Evolutionary conservation across 2,113 vertebrate species (phyloP).

Genomic region (Bubalus kerabau): DNA sequence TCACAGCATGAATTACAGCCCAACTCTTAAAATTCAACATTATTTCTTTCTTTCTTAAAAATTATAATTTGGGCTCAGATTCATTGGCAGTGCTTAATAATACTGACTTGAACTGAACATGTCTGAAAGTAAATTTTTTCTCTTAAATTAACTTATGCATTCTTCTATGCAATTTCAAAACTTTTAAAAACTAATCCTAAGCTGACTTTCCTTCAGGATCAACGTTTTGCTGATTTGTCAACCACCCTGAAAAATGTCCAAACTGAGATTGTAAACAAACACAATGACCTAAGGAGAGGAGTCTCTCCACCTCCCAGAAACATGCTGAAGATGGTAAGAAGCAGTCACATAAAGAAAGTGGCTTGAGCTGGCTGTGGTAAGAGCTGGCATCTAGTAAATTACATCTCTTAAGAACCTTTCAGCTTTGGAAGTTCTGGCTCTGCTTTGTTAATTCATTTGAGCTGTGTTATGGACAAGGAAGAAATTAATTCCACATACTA

Average conservation of each 20-base stretch:
- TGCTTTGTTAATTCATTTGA: background rate
- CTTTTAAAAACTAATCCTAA: background rate
- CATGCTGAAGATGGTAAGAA: constrained; percentile 79
- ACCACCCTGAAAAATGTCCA: background rate
- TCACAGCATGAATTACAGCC: background rate
- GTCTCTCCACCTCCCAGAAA: constrained; percentile 69
- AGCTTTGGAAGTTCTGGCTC: background rate
- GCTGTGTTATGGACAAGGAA: background rate
- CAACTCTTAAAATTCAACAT: background rate
- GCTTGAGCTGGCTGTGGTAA: background rate
- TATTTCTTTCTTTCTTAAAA: background rate
- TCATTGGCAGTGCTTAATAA: background rate
- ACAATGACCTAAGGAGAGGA: constrained; percentile 63
- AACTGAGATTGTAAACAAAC: constrained; percentile 70
- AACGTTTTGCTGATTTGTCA: background rate
- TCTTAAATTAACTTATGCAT: background rate
- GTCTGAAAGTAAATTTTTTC: background rate
- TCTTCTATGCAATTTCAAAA: background rate
- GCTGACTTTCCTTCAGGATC: constrained; percentile 1
- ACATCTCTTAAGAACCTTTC: background rate
- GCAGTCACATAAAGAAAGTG: background rate
- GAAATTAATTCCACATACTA: background rate
- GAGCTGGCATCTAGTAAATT: too few species aligned
- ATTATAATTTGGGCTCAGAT: background rate
- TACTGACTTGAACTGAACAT: background rate